Conservation (phyloP, 1,140 invertebrate genomes). For the Liolophura sinensis region DNA sequence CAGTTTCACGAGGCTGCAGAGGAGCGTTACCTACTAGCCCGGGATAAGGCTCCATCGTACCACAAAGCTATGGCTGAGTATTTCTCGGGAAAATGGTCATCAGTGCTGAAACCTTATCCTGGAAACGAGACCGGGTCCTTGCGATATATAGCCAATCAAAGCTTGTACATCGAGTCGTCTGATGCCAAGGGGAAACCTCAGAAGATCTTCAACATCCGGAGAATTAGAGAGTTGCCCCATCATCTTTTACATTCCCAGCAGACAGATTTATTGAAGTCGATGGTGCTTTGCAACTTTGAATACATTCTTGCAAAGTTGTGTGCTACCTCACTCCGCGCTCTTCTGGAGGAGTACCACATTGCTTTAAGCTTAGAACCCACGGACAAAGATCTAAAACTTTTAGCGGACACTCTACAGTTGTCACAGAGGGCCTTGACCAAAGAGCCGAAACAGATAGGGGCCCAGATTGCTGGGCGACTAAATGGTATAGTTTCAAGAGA, state of each 20-base stretch:
- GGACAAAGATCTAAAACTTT: constrained; percentile 86
- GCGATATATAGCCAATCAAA: constrained; percentile 38
- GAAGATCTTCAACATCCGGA: constrained; percentile 83
- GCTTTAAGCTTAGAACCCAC: constrained; percentile 80
- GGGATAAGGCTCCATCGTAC: constrained; percentile 58
- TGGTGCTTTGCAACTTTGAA: constrained; percentile 96
- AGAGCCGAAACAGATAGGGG: constrained; percentile 93
- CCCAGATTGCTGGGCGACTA: constrained; percentile 88
- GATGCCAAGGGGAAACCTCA: constrained; percentile 83
- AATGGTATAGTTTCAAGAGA: constrained; percentile 45
- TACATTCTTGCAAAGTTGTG: constrained; percentile 96
- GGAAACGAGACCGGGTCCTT: constrained; percentile 38
- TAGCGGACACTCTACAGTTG: constrained; percentile 91
- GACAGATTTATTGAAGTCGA: constrained; percentile 86
- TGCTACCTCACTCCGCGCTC: constrained; percentile 85
- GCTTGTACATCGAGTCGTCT: constrained; percentile 75
- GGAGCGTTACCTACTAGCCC: constrained; percentile 62
- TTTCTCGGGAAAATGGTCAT: constrained; percentile 54
- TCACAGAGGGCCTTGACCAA: constrained; percentile 69
- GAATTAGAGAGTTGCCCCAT: constrained; percentile 80
- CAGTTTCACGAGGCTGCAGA: constrained; percentile 63
- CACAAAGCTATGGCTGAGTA: constrained; percentile 64
- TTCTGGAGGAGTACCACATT: constrained; percentile 94
- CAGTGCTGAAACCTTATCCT: constrained; percentile 38
- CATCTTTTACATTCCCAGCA: constrained; percentile 78